Evolutionary conservation across 2,113 vertebrate species (phyloP), one percentile per base, ranked within the genome.

Genomic region (Ranitomeya imitator): DNA sequence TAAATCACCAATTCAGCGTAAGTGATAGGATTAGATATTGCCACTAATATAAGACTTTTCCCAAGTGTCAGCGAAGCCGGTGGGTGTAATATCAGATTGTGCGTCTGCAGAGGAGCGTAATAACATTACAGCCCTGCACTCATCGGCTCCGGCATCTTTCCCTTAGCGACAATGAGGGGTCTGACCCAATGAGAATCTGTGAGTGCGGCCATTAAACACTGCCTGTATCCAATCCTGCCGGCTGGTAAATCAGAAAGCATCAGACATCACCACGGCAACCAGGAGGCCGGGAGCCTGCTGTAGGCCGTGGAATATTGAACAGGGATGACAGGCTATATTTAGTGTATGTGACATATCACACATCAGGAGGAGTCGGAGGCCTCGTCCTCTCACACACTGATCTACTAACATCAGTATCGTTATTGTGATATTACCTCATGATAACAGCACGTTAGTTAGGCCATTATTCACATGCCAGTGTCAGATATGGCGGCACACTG

Each of bases 161-260:
- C 91, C 61, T 7, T 89, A 61, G 92, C 93, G 92, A 93, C 92
- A 91, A 92, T 93, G 93, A 93, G 93, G 93, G 91, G 90, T 93
- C 90, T 94, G 92, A 94, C 93, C 94, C 93, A 94, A 93, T 94
- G 93, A 94, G 93, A 92, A 91, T 91, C 92, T 91, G 45, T 89
- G 89, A 90, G 83, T 12, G 57, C 73, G 63, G 74, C 69, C 59
- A 31, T 60, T 61, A 23, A 79, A 85, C 89, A 89, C 79, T 86
- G 86, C 54, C 71, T 9, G 55, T 3, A 74, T 77, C 94, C 93
- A 94, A 93, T 94, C 91, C 86, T 86, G 77, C 88, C 11, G 79
- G 81, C 92, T 87, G 79, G 90, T 92, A 90, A 80, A 61, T 91
- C 92, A 93, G 92, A 92, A 94, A 93, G 93, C 92, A 92, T 93